Base-by-base conservation (phyloP, 2,888 invertebrate species). In the Athripsodes cinereus region DNA sequence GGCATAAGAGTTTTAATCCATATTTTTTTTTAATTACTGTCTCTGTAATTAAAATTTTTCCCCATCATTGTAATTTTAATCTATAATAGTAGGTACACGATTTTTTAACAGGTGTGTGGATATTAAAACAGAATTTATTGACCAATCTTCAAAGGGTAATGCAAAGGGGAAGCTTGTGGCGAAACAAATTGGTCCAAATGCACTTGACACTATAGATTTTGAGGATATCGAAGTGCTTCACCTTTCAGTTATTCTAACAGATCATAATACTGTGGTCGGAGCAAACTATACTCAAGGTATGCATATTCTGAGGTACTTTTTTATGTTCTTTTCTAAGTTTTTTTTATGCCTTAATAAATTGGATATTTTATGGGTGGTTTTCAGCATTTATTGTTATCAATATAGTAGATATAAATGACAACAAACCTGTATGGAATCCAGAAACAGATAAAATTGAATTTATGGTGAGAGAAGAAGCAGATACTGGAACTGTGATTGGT, bases 401-500 rank as follows among this genome's bases (percentile, higher is more conserved):
- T 1, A 81, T 87, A 60, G 70, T 74, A 13, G 85, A 87, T 67
- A 73, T 82, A 67, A 86, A 86, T 66, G 86, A 87, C 70, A 84
- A 84, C 68, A 59, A 71, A 1, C 87, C 87, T 2, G 62, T 72
- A 51, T 85, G 86, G 75, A 69, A 70, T 1, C 62, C 66, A 1
- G 75, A 75, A 1, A 74, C 78, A 1, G 66, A 81, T 49, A 65
- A 65, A 1, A 75, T 76, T 2, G 60, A 65, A n/a, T 69, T 75
- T 58, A 67, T 66, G 53, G 82, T 85, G 2, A 70, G 76, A 1
- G 86, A 87, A 71, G 72, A 75, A 66, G 75, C 82, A 0, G 69
- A 67, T 16, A 62, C 64, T 5, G 74, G 71, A 11, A 74, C 75
- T 1, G 69, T 80, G 34, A 79, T 85, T 57, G 84, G 83, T n/a